These are phyloP conservation scores for Knipowitschia caucasica DNA, from an alignment of 2,797 vertebrate genomes.

Conservation along the genomic window DNA sequence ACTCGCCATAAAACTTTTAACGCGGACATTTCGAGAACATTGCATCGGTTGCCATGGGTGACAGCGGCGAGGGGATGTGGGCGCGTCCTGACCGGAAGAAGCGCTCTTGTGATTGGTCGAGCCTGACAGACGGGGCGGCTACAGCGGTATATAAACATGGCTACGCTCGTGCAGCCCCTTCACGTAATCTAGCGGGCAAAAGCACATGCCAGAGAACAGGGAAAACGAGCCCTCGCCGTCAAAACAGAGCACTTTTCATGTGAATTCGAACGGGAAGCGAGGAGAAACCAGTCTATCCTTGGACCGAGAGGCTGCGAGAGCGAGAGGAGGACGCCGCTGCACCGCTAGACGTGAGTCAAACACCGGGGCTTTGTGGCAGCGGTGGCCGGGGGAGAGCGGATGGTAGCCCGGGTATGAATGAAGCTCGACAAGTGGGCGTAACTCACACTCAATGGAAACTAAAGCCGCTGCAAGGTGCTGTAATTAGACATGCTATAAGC, in stretches of 20 bases:
- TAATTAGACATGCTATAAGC: no score
- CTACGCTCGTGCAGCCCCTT: not conserved
- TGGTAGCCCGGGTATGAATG: not conserved
- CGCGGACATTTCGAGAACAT: not conserved
- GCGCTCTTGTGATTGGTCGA: conserved; percentile 1
- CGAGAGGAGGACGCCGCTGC: not conserved
- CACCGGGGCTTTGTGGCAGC: conserved; percentile 5
- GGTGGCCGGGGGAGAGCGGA: not conserved
- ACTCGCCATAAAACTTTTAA: not conserved
- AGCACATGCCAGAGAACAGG: not conserved
- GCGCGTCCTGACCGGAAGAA: not conserved
- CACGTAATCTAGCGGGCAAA: not conserved
- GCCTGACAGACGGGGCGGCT: not conserved
- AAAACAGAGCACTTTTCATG: not conserved
- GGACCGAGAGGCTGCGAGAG: not conserved
- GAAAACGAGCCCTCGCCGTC: no score
- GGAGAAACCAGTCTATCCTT: not conserved
- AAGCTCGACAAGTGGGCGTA: not conserved
- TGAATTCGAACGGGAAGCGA: not conserved
- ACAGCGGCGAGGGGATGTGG: not conserved
- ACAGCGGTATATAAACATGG: conserved; percentile 7
- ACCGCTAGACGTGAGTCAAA: not conserved
- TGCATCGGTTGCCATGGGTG: not conserved
- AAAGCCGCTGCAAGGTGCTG: not conserved
- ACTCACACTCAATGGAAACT: not conserved